These are phyloP conservation scores for Synchiropus splendidus DNA, from an alignment of 2,113 vertebrate species.

Conservation along the genomic window DNA sequence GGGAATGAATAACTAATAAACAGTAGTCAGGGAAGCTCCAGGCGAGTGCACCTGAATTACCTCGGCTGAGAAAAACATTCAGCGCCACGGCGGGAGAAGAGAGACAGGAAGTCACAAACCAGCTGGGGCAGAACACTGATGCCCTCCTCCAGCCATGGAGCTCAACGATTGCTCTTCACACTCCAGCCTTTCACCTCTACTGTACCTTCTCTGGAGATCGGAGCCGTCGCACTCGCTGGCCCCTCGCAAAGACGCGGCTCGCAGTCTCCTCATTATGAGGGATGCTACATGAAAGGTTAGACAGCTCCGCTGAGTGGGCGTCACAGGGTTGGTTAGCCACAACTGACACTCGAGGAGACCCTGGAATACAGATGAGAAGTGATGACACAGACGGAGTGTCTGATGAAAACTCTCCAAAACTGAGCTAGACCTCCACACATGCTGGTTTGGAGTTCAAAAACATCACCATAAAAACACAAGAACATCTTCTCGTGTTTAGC, in stretches of 20 bases:
- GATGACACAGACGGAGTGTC: constrained; percentile 7
- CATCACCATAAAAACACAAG: too few relatives aligned
- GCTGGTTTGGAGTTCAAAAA: constrained; percentile 2
- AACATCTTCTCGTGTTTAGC: too few relatives aligned
- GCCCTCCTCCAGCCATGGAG: constrained; percentile 25
- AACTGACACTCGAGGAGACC: constrained; percentile 39
- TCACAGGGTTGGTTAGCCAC: constrained; percentile 37
- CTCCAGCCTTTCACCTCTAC: constrained; percentile 33
- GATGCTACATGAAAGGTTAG: constrained; percentile 28
- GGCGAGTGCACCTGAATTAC: constrained; percentile 56
- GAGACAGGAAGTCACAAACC: constrained; percentile 38
- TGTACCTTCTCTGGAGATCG: constrained; percentile 36
- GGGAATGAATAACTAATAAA: constrained; percentile 64
- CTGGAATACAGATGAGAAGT: constrained; percentile 18
- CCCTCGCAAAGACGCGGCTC: constrained; percentile 18
- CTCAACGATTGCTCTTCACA: constrained; percentile 34
- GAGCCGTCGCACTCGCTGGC: constrained; percentile 26
- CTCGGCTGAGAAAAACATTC: constrained; percentile 49
- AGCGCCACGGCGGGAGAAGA: constrained; percentile 10
- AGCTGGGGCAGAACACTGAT: constrained; percentile 39
- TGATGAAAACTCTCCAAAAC: constrained; percentile 9
- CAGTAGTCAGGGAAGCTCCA: constrained; percentile 43
- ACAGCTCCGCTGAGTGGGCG: constrained; percentile 25
- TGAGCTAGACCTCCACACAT: constrained; percentile 15
- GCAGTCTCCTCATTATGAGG: constrained; percentile 42